Evolutionary conservation across 2,888 invertebrate genomes (phyloP), one percentile per base, ranked within the genome.

Genomic region (Sepiola atlantica): DNA sequence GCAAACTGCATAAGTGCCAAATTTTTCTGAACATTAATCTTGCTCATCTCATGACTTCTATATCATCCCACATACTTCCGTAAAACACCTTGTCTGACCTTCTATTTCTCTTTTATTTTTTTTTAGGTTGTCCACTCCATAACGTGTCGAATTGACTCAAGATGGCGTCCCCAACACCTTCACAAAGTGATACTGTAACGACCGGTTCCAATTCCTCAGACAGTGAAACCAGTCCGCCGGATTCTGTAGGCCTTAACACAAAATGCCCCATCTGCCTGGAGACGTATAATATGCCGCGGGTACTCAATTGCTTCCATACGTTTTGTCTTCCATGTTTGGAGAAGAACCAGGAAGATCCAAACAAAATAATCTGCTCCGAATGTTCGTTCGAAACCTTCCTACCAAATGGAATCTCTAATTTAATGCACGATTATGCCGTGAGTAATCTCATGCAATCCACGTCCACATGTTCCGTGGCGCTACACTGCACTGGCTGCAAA

Each of bases 401-500:
- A 35, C 95, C 96, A 55, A 96, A 98, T 95, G 98, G 98, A 92
- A 98, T 98, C 90, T 98, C 98, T 95, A 98, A 98, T 55, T 97
- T 98, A 95, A 98, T 98, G 95, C 98, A 98, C 0, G 98, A 98
- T 97, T 98, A 98, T 96, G 98, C 98, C 35, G 97, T 98, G 94
- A 97, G 97, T 96, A 98, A 97, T 96, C 96, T 98, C 94, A 96
- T 98, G 94, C 96, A 97, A 94, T 97, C 97, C 35, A 95, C 96
- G 94, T 97, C 96, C 54, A 96, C 96, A 57, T 96, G 96, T 61
- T 98, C 98, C 93, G 98, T 98, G 96, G 98, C 98, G 95, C 95
- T 97, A 94, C 96, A 96, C 95, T 99, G 99, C 98, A 99, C 99
- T 96, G 99, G 99, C 97, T 99, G 99, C 98, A 99, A 99, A 97